Conservation (phyloP, 2,888 invertebrate genomes). For the Drosophila bunnanda region DNA sequence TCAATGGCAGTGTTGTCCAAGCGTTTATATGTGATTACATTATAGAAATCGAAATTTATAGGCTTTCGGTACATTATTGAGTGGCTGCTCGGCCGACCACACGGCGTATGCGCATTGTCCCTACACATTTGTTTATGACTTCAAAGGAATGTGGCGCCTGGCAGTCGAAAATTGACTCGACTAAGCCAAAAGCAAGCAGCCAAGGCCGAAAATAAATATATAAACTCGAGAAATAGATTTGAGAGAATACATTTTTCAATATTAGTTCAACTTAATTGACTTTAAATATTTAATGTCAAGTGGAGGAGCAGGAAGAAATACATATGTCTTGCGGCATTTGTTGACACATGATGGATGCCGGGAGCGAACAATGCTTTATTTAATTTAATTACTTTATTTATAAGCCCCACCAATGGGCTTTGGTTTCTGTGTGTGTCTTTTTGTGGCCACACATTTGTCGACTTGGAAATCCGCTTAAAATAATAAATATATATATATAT, state of each 20-base stretch:
- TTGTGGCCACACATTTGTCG: conserved; percentile 60
- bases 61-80: conserved; percentile 67
- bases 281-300: conserved; percentile 56
- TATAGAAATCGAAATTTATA: conserved; percentile 48
- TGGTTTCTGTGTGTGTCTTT: conserved; percentile 28
- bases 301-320: neutral
- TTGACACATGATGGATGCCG: conserved; percentile 42
- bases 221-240: conserved; percentile 1
- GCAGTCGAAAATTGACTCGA: conserved; percentile 30
- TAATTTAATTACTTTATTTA: conserved; percentile 48
- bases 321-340: conserved; percentile 23
- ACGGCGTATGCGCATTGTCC: conserved; percentile 60
- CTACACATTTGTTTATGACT: conserved; percentile 34
- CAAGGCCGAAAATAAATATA: conserved; percentile 11
- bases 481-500: conserved; percentile 21
- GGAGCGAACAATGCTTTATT: conserved; percentile 15
- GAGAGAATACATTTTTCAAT: conserved; percentile 26
- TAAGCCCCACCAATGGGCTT: conserved; percentile 32
- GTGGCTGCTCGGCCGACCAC: conserved; percentile 49
- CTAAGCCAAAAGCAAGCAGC: conserved; percentile 2
- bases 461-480: conserved; percentile 65
- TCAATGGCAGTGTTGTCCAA: neutral
- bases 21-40: conserved; percentile 31
- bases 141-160: conserved; percentile 59
- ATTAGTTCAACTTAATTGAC: conserved; percentile 50